phyloP scores from a whole-genome alignment of 2,113 vertebrate genomes.

The Oenanthe melanoleuca region DNA sequence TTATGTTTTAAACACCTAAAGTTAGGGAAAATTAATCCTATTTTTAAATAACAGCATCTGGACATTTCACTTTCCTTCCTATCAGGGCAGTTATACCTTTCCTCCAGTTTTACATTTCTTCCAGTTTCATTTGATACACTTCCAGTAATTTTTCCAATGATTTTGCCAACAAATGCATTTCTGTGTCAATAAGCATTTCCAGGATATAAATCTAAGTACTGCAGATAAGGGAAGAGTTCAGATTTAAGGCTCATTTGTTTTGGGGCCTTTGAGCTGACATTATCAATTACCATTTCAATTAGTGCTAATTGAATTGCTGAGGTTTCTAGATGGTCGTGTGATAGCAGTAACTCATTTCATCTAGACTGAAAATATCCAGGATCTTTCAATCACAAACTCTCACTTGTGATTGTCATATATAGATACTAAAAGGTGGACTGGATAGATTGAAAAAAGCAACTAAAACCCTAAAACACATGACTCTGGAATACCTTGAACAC shows the following conservation, averaged over 20 bases:
- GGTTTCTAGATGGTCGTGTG: conserved; percentile 6
- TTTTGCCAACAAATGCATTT: conserved; percentile 16
- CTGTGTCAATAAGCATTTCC: conserved; percentile 39
- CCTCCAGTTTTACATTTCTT: not conserved
- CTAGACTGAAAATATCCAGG: not conserved
- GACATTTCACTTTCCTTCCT: not conserved
- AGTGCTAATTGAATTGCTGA: conserved; percentile 33
- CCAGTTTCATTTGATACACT: not conserved
- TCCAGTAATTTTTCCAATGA: conserved; percentile 10
- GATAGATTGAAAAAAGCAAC: not conserved
- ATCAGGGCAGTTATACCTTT: not conserved
- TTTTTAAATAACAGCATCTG: not conserved
- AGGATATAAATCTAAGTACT: conserved; percentile 15
- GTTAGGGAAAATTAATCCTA: not conserved
- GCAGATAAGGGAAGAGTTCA: not conserved
- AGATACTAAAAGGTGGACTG: not conserved
- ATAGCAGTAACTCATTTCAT: conserved; percentile 30
- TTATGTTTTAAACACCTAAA: not conserved
- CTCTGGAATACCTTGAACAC: not conserved
- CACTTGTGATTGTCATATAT: not conserved
- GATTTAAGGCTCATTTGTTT: conserved; percentile 43
- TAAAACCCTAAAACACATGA: not conserved
- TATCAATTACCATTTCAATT: conserved; percentile 46
- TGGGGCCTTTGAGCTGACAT: not conserved
- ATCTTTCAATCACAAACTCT: not conserved